These are phyloP conservation scores for Mechanitis messenoides DNA, from an alignment of 2,888 invertebrate species.

Conservation along the genomic window DNA sequence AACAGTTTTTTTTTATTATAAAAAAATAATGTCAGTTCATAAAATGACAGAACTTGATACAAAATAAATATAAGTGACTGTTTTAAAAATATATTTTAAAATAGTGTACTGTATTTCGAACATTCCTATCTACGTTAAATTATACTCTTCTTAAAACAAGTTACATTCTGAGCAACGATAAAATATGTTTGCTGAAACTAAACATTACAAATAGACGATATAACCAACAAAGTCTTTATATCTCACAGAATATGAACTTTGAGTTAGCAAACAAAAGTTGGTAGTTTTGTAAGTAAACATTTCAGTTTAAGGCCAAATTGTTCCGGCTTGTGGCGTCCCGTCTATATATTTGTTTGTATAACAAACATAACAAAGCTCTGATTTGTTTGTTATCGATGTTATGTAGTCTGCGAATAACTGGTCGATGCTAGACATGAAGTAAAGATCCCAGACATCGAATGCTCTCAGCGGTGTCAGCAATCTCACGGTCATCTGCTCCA, in stretches of 20 bases:
- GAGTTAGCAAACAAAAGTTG: constrained; percentile 29
- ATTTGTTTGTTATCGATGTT: constrained; percentile 47
- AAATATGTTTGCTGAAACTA: constrained; percentile 14
- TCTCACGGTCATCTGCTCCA: too few relatives aligned
- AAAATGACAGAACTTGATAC: too few relatives aligned
- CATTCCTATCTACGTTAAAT: constrained; percentile 25
- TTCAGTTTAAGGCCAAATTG: constrained; percentile 52
- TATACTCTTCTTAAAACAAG: constrained; percentile 7
- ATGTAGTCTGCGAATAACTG: too few relatives aligned
- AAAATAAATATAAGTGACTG: too few relatives aligned
- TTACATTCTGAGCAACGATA: constrained; percentile 6
- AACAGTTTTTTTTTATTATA: too few relatives aligned
- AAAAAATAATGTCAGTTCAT: too few relatives aligned
- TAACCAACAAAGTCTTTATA: constrained; percentile 25
- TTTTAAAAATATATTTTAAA: neutral
- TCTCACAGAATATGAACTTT: constrained; percentile 9
- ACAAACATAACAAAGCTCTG: constrained; percentile 52
- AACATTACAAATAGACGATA: constrained; percentile 9
- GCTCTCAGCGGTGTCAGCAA: too few relatives aligned
- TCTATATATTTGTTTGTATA: constrained; percentile 47
- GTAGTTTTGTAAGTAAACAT: constrained; percentile 59
- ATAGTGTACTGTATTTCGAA: neutral
- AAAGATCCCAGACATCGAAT: too few relatives aligned
- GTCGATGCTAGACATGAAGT: too few relatives aligned
- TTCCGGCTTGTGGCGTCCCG: constrained; percentile 48